Evolutionary conservation across 64 coral and sea anemone genomes (phyloP).

Genomic region (Dendrophyllia cribrosa): DNA sequence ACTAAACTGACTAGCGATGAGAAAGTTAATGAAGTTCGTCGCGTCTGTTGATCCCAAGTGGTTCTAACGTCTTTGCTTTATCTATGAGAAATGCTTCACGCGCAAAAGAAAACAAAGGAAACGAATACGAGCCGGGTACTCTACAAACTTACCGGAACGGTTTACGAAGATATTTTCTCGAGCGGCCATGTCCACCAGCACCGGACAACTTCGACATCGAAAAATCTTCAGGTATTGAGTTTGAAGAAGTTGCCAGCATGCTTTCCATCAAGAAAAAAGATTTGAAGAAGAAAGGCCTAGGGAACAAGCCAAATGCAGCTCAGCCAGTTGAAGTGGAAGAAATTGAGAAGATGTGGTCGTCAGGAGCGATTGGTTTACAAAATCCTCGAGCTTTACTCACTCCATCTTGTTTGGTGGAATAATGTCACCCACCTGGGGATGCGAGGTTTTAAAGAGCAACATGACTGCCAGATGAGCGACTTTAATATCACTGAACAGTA

Average conservation of each 20-base stretch:
- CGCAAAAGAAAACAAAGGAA: slow-evolving; percentile 33
- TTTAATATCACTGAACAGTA: slow-evolving; percentile 51
- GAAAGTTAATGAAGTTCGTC: too few relatives aligned
- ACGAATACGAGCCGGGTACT: slow-evolving; percentile 59
- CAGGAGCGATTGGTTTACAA: slow-evolving; percentile 39
- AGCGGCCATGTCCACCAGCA: slow-evolving; percentile 33
- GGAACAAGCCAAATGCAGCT: slow-evolving; percentile 33
- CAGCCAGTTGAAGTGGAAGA: slow-evolving; percentile 13
- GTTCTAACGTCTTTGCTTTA: too few relatives aligned
- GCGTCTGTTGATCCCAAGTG: too few relatives aligned
- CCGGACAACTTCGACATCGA: slow-evolving; percentile 66
- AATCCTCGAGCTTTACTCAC: slow-evolving; percentile 41
- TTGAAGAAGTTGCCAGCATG: slow-evolving; percentile 26
- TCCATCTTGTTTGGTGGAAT: slow-evolving; percentile 74
- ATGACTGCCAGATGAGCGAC: slow-evolving; percentile 44
- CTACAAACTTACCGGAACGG: slow-evolving; percentile 73
- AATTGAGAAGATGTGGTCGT: slow-evolving; percentile 65
- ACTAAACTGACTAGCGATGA: too few relatives aligned
- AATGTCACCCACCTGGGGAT: slow-evolving; percentile 59
- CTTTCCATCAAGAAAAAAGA: slow-evolving; percentile 11
- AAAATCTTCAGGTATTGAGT: not conserved
- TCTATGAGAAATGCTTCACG: too few relatives aligned
- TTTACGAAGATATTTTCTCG: slow-evolving; percentile 53
- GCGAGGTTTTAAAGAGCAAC: slow-evolving; percentile 60
- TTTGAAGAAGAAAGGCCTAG: slow-evolving; percentile 11